Evolutionary conservation across 2,888 invertebrate genomes (phyloP), one percentile per base, ranked within the genome.

Genomic region (Pilophorus perplexus): DNA sequence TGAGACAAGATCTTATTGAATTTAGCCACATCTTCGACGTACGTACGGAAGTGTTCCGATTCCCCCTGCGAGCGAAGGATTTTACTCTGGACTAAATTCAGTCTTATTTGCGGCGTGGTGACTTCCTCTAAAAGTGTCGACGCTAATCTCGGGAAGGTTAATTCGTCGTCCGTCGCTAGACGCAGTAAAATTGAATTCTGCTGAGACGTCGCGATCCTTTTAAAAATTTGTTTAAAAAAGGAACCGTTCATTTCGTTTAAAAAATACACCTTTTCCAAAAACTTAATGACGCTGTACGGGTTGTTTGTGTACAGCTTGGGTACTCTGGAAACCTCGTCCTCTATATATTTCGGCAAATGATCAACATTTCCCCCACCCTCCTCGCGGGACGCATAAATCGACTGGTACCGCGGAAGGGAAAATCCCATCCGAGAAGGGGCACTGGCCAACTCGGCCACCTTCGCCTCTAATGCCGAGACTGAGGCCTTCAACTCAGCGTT

Each of bases 21-120:
- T 42, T 59, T 59, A 1, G 10, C 25, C 2, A 59, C 42, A 1
- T 42, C 1, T 42, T 59, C 59, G 2, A 59, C 59, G 28, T 59
- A 48, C 3, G 28, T 5, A 1, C 50, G 54, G 25, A 64, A 59
- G 18, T 42, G 40, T 27, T 42, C 59, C 1, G 22, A 8, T 12
- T 23, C 22, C 1, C 12, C 1, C 25, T 59, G 59, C 2, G 40
- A 25, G 6, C 59, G 22, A 2, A 57, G 23, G n/a, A 22, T 57
- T 57, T 60, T 60, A 6, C 10, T 2, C 44, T 60, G 60, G 5
- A 60, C 44, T 20, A 60, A 25, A 5, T 60, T 57, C 23, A 59
- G 25, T 25, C 14, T 3, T n/a, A 40, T 57, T 3, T 40, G 57
- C 2, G 57, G 57, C 22, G 60, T 44, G 1, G 60, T 60, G 1